phyloP scores from a whole-genome alignment of 2,888 invertebrate species.

The Malthinus flaveolus region DNA sequence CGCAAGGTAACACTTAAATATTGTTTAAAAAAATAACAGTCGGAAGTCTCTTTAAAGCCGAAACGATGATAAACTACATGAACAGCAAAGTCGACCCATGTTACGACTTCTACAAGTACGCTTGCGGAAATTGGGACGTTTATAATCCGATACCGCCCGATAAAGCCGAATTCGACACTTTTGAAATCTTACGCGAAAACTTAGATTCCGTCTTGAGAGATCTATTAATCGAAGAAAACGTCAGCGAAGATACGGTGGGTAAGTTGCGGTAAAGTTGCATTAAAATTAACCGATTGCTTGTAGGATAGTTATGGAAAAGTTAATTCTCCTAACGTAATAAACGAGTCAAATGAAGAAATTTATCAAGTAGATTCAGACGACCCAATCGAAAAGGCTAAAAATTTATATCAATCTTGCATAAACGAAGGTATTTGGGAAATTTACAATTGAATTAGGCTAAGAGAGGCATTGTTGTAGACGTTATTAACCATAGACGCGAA shows the following conservation, averaged over 20 bases:
- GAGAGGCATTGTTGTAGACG: conserved; percentile 52
- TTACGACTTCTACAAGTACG: conserved; percentile 81
- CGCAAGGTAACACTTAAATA: conserved; percentile 13
- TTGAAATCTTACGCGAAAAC: conserved; percentile 85
- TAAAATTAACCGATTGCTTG: neutral
- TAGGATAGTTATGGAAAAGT: too few relatives aligned
- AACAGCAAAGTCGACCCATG: conserved; percentile 74
- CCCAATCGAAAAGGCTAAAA: conserved; percentile 79
- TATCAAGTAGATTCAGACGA: conserved; percentile 48
- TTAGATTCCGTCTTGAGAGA: conserved; percentile 70
- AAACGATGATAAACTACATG: conserved; percentile 78
- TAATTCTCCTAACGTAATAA: neutral
- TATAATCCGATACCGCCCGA: conserved; percentile 87
- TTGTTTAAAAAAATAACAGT: neutral
- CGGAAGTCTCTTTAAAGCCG: conserved; percentile 50
- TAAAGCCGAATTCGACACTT: conserved; percentile 86
- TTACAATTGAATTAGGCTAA: neutral
- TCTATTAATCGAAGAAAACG: conserved; percentile 60
- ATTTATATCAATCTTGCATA: conserved; percentile 85
- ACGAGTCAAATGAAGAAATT: conserved; percentile 17
- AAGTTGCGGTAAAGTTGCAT: neutral
- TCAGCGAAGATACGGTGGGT: neutral
- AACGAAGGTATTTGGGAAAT: conserved; percentile 60
- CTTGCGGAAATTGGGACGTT: conserved; percentile 85
- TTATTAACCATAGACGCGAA: conserved; percentile 71